Evolutionary conservation across 2,888 invertebrate species (phyloP), one percentile per base, ranked within the genome.

Genomic region (Agrenia bidenticulata): DNA sequence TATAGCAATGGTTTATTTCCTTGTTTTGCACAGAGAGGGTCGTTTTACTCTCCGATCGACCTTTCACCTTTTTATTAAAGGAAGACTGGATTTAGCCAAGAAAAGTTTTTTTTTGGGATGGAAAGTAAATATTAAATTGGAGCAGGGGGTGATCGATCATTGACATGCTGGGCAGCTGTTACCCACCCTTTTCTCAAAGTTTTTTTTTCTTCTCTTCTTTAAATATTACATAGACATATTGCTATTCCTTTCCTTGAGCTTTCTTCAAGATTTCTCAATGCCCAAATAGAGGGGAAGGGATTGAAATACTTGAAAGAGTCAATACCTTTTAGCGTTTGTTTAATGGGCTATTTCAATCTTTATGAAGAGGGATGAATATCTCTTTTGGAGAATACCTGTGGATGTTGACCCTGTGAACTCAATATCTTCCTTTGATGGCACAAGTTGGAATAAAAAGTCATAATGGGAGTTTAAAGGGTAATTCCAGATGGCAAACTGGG

Each of bases 121-220:
- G 32, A 32, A 32, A 32, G 32, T 32, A 19, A 4, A 45, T 45
- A 45, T 45, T 45, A 45, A n/a, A 17, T 45, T 45, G 9, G 9
- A 19, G n/a, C 19, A 17, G 4, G 19, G n/a, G 19, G 45, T 45
- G 45, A 45, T 45, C 45, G 45, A 45, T 45, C 45, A 45, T 45
- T 5, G 45, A 45, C 9, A 39, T 39, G 39, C 39, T 15, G 15
- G 45, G 15, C 45, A 45, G 45, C 5, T 45, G 51, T 23, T 51
- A 9, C 51, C 51, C 51, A 7, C 11, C 32, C 32, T 32, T 32
- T n/a, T n/a, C n/a, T n/a, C n/a, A n/a, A n/a, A n/a, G n/a, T n/a
- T n/a, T n/a, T n/a, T n/a, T n/a, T 39, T 39, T 39, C 15, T 7
- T 7, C 9, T 11, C 4, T 45, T 45, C 45, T 45, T 5, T 9